Base-by-base conservation (phyloP, 2,797 vertebrate genomes). In the Oophaga sylvatica region DNA sequence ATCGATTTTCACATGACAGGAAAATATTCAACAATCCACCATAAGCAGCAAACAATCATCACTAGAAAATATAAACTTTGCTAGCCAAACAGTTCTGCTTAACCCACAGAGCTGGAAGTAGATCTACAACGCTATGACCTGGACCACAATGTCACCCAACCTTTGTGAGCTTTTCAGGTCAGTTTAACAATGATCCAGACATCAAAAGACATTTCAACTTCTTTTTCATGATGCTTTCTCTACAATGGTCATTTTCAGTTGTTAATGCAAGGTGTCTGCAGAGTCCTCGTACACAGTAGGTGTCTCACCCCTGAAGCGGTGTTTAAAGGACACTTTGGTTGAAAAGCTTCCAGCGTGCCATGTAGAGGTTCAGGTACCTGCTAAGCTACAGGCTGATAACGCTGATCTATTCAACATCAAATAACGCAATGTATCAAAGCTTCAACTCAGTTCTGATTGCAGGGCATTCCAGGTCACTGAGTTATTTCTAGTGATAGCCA, bases 391-490 rank as follows among this genome's bases (percentile, higher is more conserved):
- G 86, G 80, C 41, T 82, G 79, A 76, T 86, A 76, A 53, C 57
- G 81, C 65, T 81, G 85, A 81, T 80, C 63, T 76, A 29, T 85
- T 67, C 63, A 65, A 87, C 31, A 81, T 87, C 85, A 87, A 87
- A 87, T 22, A 81, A 20, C 48, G 62, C 17, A 53, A 4, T 81
- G 7, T 76, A 85, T 87, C 56, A 87, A 87, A 87, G 85, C 20
- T 2, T 76, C 57, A 63, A 76, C 10, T 20, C 7, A 76, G 59
- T 65, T 81, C 68, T 45, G 62, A 81, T 45, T 62, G 26, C 67
- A 20, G 17, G 53, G 48, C 77, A 60, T 65, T 11, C 56, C 9
- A 10, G 41, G 35, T 22, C 31, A 84, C 20, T 62, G 57, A 45
- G 57, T 17, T 81, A 45, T 73, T 71, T 63, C 56, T 19, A n/a